Conservation (phyloP, 2,888 invertebrate genomes). For the Cremastobaeus sp. region DNA sequence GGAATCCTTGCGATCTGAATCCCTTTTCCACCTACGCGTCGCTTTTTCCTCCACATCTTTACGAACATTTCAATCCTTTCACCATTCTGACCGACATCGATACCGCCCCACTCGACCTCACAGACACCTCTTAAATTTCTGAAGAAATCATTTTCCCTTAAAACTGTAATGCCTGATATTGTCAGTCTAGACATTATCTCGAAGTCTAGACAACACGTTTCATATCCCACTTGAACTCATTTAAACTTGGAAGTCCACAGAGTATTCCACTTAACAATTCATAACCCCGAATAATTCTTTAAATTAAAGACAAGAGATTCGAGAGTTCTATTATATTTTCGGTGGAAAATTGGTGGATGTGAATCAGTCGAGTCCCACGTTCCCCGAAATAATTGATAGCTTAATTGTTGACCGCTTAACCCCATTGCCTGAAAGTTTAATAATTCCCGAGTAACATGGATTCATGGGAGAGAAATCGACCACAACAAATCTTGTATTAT, state of each 20-base stretch:
- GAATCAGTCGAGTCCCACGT: no score
- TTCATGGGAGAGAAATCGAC: conserved; percentile 28
- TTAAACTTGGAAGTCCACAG: conserved; percentile 29
- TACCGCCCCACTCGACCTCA: background rate
- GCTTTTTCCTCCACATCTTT: conserved; percentile 18
- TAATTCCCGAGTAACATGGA: conserved; percentile 36
- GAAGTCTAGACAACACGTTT: conserved; percentile 27
- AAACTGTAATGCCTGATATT: conserved; percentile 6
- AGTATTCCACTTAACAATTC: conserved; percentile 33
- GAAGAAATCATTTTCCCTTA: background rate
- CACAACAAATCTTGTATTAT: conserved; percentile 41
- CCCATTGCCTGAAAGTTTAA: conserved; percentile 26
- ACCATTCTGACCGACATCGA: conserved; percentile 45
- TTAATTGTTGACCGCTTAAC: conserved; percentile 51
- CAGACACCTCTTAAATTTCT: background rate
- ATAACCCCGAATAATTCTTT: conserved; percentile 10
- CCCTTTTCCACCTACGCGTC: conserved; percentile 63
- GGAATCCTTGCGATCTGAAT: conserved; percentile 68
- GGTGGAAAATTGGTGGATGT: no score
- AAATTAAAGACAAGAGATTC: conserved; percentile 14
- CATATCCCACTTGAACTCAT: conserved; percentile 34
- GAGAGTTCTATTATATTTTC: background rate
- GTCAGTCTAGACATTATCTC: conserved; percentile 23
- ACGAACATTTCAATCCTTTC: conserved; percentile 65
- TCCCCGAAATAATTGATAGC: conserved; percentile 25